Conservation (phyloP, 2,888 invertebrate genomes). For the Anticlea derivata region DNA sequence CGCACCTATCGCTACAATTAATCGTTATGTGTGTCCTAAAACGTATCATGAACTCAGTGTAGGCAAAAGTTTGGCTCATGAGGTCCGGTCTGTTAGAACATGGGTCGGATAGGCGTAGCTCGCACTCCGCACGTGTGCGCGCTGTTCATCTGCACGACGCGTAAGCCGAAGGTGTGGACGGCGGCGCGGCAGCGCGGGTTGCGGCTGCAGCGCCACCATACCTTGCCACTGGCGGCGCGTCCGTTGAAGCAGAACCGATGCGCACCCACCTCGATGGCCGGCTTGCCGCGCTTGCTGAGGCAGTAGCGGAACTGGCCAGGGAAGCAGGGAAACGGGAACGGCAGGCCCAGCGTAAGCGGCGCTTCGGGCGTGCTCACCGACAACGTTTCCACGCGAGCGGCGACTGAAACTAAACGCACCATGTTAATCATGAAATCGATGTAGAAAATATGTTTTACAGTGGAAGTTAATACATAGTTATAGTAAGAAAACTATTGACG, state of each 20-base stretch:
- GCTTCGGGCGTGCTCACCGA: conserved; percentile 42
- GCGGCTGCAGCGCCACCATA: conserved; percentile 79
- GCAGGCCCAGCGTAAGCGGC: conserved; percentile 71
- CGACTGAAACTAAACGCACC: conserved; percentile 67
- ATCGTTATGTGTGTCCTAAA: no score
- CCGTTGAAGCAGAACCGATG: conserved; percentile 80
- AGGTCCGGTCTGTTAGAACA: conserved; percentile 58
- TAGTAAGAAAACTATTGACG: no score
- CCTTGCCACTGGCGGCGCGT: conserved; percentile 77
- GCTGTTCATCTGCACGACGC: conserved; percentile 80
- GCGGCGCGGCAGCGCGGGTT: conserved; percentile 79
- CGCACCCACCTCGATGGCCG: conserved; percentile 77
- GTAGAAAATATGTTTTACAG: not conserved
- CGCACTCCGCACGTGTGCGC: conserved; percentile 79
- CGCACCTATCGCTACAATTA: no score
- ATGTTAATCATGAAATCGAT: conserved; percentile 45
- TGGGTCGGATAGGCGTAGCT: conserved; percentile 74
- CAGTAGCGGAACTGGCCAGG: conserved; percentile 80
- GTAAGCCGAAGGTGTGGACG: conserved; percentile 76
- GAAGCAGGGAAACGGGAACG: conserved; percentile 77
- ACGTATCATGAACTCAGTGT: no score
- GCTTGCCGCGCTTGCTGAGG: conserved; percentile 77
- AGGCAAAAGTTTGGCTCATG: no score
- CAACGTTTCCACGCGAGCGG: conserved; percentile 31
- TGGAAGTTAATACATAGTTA: not conserved